Evolutionary conservation across 1,140 invertebrate species (phyloP).

Genomic region (Chymomyza costata): DNA sequence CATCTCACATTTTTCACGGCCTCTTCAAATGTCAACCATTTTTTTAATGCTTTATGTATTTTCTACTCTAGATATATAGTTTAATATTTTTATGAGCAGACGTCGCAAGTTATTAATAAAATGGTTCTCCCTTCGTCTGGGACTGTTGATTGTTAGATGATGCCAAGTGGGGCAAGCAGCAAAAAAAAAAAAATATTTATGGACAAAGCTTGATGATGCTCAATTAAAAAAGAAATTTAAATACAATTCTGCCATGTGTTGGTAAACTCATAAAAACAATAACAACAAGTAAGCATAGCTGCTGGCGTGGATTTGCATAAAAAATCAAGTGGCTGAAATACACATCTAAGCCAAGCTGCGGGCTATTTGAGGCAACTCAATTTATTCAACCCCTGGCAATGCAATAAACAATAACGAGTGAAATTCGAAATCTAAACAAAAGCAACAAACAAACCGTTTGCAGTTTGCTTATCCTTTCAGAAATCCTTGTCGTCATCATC

Average conservation of each 20-base stretch:
- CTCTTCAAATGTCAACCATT: too few relatives aligned
- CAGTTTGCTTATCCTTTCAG: slow-evolving; percentile 23
- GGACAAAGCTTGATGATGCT: too few relatives aligned
- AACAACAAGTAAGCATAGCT: slow-evolving; percentile 41
- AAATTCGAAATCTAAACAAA: slow-evolving; percentile 32
- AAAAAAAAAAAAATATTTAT: too few relatives aligned
- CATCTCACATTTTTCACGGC: too few relatives aligned
- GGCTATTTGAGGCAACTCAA: slow-evolving; percentile 8
- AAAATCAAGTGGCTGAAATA: slow-evolving; percentile 48
- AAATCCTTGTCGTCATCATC: slow-evolving; percentile 40
- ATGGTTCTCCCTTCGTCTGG: slow-evolving; percentile 36
- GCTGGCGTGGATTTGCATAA: slow-evolving; percentile 28
- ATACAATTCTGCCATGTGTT: too few relatives aligned
- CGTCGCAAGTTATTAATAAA: slow-evolving; percentile 54
- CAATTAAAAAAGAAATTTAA: too few relatives aligned
- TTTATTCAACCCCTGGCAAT: slow-evolving; percentile 5
- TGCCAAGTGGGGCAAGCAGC: slow-evolving; percentile 1
- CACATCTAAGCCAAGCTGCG: slow-evolving; percentile 22
- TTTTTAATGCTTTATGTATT: too few relatives aligned
- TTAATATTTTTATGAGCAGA: too few relatives aligned
- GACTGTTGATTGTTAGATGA: slow-evolving; percentile 64
- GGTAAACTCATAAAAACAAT: slow-evolving; percentile 2
- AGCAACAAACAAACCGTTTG: slow-evolving; percentile 26
- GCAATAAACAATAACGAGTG: too few relatives aligned
- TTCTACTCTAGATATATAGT: too few relatives aligned